Percentiles rank a stretch among this genome's conserved stretches.
These are phyloP conservation scores for Mamestra brassicae DNA, from an alignment of 2,888 invertebrate genomes.

Conservation along the genomic window DNA sequence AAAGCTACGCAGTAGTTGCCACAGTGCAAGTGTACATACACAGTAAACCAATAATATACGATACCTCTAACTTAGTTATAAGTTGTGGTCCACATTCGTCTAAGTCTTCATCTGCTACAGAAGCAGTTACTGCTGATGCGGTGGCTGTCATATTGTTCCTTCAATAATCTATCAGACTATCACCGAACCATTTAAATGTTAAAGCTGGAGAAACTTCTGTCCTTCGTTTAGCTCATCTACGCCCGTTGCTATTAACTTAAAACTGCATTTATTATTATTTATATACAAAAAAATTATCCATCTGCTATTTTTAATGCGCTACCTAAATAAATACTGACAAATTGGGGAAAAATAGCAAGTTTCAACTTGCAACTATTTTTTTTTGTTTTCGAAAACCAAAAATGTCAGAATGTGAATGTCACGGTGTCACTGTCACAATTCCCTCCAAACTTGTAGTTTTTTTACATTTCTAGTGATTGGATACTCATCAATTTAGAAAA, in stretches of 20 bases:
- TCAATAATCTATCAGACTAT: slow-evolving; percentile 52
- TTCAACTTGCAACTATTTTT: not conserved
- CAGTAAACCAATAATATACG: not conserved
- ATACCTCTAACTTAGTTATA: slow-evolving; percentile 93
- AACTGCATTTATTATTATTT: not conserved
- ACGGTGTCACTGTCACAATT: not conserved
- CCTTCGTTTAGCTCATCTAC: slow-evolving; percentile 10
- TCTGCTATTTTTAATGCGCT: not conserved
- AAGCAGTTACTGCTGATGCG: slow-evolving; percentile 88
- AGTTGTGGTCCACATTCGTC: slow-evolving; percentile 94
- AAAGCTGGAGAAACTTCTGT: not conserved
- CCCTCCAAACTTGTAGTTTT: not conserved
- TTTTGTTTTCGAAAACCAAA: slow-evolving; percentile 30
- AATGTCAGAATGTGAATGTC: slow-evolving; percentile 15
- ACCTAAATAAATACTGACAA: not conserved
- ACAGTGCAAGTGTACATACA: too few species aligned
- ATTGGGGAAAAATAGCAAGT: slow-evolving; percentile 11
- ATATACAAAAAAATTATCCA: not conserved
- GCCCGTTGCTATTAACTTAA: not conserved
- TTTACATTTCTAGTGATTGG: not conserved
- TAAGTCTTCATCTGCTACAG: slow-evolving; percentile 87
- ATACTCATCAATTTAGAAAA: too few species aligned
- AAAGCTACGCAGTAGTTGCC: too few species aligned
- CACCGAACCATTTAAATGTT: slow-evolving; percentile 72
- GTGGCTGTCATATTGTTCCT: slow-evolving; percentile 81